Evolutionary conservation across 2,888 invertebrate species (phyloP), one percentile per base, ranked within the genome.

Genomic region (Dioctria rufipes): DNA sequence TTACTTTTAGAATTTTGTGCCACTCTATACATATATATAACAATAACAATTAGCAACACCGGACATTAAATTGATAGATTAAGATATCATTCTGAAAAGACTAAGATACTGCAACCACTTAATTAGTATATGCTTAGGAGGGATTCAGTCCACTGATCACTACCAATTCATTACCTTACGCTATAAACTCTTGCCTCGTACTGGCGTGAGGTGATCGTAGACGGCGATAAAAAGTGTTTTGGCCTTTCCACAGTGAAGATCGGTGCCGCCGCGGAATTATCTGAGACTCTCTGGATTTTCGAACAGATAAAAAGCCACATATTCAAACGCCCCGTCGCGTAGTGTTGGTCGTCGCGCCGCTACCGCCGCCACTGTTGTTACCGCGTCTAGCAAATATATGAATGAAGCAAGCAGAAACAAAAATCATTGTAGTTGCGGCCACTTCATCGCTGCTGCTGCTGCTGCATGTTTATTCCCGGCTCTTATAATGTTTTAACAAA

Each of bases 181-280:
- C 60, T 40, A 9, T 73, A 58, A 73, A 73, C 43, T 73, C 73
- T 73, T 42, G 73, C 42, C 73, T 73, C 73, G 40, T 37, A 73
- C 73, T 73, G 73, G 73, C 73, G 73, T 51, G 73, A 78, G 77
- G 80, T 69, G 80, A 80, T 80, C 81, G 65, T 60, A 78, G 63
- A 79, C 78, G 71, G 51, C 81, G 81, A 81, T 81, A 79, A 81
- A 81, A 81, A 81, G 79, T 60, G 67, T 81, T 81, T 81, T 81
- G 79, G 79, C 65, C 78, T 81, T 73, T 78, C 43, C 25, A 25
- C 2, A 63, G 54, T n/a, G 11, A 54, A 61, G 63, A 69, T 75
- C 63, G 80, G 25, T 43, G 63, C 51, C 75, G 13, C 67, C 69
- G 39, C 69, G 13, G 25, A 73, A 73, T 73, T 54, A 60, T 73